Percentiles rank a stretch among this genome's conserved stretches.
phyloP scores from a whole-genome alignment of 2,888 invertebrate species.

The Arenicola marina region DNA sequence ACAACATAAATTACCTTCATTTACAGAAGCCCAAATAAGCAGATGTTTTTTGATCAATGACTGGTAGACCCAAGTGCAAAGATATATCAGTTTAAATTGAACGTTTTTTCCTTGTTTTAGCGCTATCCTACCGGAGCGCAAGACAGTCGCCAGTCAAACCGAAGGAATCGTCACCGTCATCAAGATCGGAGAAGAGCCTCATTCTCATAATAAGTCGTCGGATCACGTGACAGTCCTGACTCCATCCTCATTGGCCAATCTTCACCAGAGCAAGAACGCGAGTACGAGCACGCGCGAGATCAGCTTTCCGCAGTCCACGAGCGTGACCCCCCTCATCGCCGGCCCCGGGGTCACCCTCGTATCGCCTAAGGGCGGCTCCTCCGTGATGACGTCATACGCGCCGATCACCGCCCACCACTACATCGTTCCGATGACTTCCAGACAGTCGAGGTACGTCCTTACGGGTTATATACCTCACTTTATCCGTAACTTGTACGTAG shows the following conservation, averaged over 20 bases:
- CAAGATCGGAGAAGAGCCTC: slow-evolving; percentile 50
- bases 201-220: slow-evolving; percentile 29
- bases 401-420: too few relatives aligned
- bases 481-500: too few relatives aligned
- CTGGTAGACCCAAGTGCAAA: too few relatives aligned
- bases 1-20: too few relatives aligned
- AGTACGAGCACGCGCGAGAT: slow-evolving; percentile 32
- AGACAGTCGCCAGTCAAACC: slow-evolving; percentile 51
- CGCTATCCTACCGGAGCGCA: slow-evolving; percentile 2
- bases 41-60: too few relatives aligned
- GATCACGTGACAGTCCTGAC: slow-evolving; percentile 14
- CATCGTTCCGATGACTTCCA: too few relatives aligned
- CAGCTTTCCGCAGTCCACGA: slow-evolving; percentile 8
- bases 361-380: not conserved
- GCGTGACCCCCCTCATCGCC: not conserved
- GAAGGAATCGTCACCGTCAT: slow-evolving; percentile 57
- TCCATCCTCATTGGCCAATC: slow-evolving; percentile 8
- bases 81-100: too few relatives aligned
- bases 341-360: not conserved
- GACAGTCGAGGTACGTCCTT: too few relatives aligned
- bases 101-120: slow-evolving; percentile 3
- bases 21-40: too few relatives aligned
- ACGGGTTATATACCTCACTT: too few relatives aligned
- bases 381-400: not conserved
- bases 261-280: slow-evolving; percentile 23